phyloP scores from a whole-genome alignment of 2,888 invertebrate species.

The Yponomeuta sedellus region DNA sequence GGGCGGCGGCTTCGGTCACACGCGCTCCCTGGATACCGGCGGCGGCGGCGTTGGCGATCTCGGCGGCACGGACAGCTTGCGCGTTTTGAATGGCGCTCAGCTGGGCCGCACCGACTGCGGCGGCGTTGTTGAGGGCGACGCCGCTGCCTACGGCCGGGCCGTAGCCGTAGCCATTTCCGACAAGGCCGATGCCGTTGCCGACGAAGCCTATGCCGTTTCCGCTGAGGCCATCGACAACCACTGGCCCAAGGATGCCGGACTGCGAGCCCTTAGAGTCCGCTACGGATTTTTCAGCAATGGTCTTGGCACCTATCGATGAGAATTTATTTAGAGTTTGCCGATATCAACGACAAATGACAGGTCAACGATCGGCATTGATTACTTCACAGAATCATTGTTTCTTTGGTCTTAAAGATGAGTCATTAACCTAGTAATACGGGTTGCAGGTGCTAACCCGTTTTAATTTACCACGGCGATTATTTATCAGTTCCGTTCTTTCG shows the following conservation, averaged over 20 bases:
- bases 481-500: background rate
- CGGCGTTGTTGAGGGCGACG: constrained; percentile 57
- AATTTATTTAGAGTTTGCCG: background rate
- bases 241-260: constrained; percentile 33
- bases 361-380: too few species aligned
- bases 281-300: constrained; percentile 22
- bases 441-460: too few species aligned
- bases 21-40: constrained; percentile 67
- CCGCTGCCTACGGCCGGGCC: constrained; percentile 39
- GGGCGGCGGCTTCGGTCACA: constrained; percentile 57
- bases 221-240: constrained; percentile 22
- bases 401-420: too few species aligned
- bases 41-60: constrained; percentile 62
- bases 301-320: constrained; percentile 27
- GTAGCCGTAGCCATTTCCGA: constrained; percentile 27
- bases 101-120: constrained; percentile 60
- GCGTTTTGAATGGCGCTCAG: constrained; percentile 68
- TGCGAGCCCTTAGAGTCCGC: constrained; percentile 45
- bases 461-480: too few species aligned
- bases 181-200: constrained; percentile 42
- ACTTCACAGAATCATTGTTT: too few species aligned
- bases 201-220: constrained; percentile 22
- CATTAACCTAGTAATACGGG: too few species aligned
- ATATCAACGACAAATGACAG: too few species aligned
- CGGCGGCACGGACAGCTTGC: constrained; percentile 60